These are phyloP conservation scores for Neolamprologus devosi DNA, from an alignment of 2,113 vertebrate species.

Conservation along the genomic window DNA sequence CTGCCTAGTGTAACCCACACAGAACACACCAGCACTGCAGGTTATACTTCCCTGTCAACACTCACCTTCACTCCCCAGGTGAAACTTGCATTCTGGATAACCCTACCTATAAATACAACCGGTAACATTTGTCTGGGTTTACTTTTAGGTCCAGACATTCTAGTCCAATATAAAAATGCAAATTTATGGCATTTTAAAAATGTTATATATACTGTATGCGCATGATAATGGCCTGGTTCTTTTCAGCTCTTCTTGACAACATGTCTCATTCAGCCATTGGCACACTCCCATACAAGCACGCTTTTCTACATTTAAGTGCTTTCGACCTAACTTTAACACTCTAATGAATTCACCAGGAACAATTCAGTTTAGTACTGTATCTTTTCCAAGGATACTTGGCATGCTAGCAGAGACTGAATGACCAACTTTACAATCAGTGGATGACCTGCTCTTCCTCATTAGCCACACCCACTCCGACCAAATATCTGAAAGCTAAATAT, in stretches of 20 bases:
- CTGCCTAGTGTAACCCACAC: accelerated
- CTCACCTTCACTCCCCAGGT: not conserved
- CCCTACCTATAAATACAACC: not conserved
- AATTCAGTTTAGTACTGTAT: not conserved
- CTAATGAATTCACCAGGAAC: not conserved
- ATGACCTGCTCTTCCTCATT: not conserved
- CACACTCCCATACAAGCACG: not conserved
- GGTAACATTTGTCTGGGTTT: not conserved
- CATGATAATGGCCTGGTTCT: not conserved
- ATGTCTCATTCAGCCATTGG: not conserved
- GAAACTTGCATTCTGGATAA: not conserved
- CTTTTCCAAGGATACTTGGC: not conserved
- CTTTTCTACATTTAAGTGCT: not conserved
- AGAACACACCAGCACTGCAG: not conserved
- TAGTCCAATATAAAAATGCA: not conserved
- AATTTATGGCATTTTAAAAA: not conserved
- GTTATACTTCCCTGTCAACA: accelerated
- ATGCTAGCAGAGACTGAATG: not conserved
- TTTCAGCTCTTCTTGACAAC: not conserved
- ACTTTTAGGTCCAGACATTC: not conserved
- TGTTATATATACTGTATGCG: not conserved
- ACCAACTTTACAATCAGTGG: not conserved
- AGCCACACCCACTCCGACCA: not conserved
- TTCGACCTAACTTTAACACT: not conserved
- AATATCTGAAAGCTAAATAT: not conserved